Evolutionary conservation across 2,888 invertebrate genomes (phyloP), one percentile per base, ranked within the genome.

Genomic region (Nysson spinosus): DNA sequence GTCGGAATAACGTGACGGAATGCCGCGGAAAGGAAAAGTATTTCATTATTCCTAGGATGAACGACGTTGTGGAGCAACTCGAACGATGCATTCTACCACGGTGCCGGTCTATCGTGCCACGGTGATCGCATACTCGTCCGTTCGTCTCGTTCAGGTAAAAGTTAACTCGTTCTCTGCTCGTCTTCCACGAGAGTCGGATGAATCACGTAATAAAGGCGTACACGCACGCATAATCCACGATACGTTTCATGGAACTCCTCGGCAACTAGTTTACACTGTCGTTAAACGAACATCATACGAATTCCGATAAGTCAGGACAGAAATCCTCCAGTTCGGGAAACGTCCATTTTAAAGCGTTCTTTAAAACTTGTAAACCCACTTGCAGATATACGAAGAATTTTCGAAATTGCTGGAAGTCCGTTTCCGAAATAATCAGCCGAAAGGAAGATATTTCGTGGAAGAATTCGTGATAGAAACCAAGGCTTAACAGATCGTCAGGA

Each of bases 401-500:
- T n/a, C n/a, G n/a, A n/a, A n/a, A n/a, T n/a, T n/a, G n/a, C n/a
- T n/a, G n/a, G n/a, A n/a, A n/a, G n/a, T n/a, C n/a, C n/a, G n/a
- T n/a, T n/a, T n/a, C n/a, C n/a, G n/a, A n/a, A n/a, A n/a, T n/a
- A n/a, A n/a, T n/a, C n/a, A n/a, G n/a, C n/a, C n/a, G n/a, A n/a
- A n/a, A n/a, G n/a, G 49, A 62, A 54, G 46, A 50, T 46, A 46
- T 50, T 55, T 35, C 7, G 37, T 55, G 46, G 65, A 46, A 16
- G 35, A 24, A 26, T 11, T 54, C 39, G 11, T 30, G 14, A 20
- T 55, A 57, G 56, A 68, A 61, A 72, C 60, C 60, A 54, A 64
- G 49, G 61, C 54, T 35, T 17, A 47, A 46, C 26, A 44, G 49
- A 56, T 47, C 24, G 49, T 49, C 49, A 75, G 78, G 80, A 83